These are phyloP conservation scores for Gorsachius goisagi DNA, from an alignment of 2,113 vertebrate genomes.

Conservation along the genomic window DNA sequence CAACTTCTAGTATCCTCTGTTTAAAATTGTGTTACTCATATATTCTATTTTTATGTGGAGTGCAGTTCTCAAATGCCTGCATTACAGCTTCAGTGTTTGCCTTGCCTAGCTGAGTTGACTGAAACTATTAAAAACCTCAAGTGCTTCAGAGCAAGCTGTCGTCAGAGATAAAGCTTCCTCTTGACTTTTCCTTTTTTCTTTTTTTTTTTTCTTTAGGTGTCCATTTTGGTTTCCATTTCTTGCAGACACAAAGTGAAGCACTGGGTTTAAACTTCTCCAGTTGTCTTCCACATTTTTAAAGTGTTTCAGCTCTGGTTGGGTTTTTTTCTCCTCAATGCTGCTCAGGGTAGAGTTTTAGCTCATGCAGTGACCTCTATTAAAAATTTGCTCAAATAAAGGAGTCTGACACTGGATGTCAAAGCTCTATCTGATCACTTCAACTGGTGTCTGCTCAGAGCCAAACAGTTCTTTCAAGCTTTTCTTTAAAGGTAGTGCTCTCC, in stretches of 20 bases:
- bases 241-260: not conserved
- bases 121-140: conserved; percentile 1
- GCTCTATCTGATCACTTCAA: not conserved
- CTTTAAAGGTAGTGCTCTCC: not conserved
- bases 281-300: not conserved
- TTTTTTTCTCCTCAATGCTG: not conserved
- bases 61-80: not conserved
- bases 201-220: accelerated
- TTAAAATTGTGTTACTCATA: not conserved
- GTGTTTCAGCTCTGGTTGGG: not conserved
- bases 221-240: not conserved
- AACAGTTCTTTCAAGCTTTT: conserved; percentile 4
- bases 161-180: not conserved
- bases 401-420: not conserved
- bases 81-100: not conserved
- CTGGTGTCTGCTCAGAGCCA: not conserved
- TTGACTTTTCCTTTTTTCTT: not conserved
- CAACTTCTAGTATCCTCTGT: not conserved
- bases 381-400: not conserved
- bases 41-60: not conserved
- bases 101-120: not conserved
- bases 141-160: not conserved
- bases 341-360: not conserved
- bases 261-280: not conserved
- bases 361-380: not conserved